Evolutionary conservation across 2,797 vertebrate genomes (phyloP).

Genomic region (Microchirus variegatus): DNA sequence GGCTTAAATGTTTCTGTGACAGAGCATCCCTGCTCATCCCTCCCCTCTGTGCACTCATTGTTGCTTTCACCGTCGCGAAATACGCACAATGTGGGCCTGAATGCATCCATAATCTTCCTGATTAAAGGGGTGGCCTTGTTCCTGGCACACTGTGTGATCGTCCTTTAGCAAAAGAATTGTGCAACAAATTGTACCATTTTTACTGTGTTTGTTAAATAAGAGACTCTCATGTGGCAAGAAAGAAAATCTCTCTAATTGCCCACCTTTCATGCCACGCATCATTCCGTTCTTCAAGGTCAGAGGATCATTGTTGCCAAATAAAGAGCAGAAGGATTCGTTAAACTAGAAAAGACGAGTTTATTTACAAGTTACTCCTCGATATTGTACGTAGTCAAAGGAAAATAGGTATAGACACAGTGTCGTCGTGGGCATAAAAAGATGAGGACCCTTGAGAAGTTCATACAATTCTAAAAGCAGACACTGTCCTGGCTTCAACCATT

Average conservation of each 20-base stretch:
- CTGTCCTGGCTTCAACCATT: background rate
- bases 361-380: slow-evolving; percentile 22
- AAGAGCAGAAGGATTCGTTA: slow-evolving; percentile 36
- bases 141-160: slow-evolving; percentile 32
- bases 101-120: slow-evolving; percentile 48
- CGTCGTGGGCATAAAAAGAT: slow-evolving; percentile 14
- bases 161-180: slow-evolving; percentile 47
- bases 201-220: slow-evolving; percentile 59
- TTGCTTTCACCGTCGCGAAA: slow-evolving; percentile 41
- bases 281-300: slow-evolving; percentile 63
- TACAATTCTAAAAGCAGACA: slow-evolving; percentile 11
- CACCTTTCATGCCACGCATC: slow-evolving; percentile 50
- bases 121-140: slow-evolving; percentile 62
- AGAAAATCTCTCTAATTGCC: slow-evolving; percentile 51
- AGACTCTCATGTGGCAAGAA: slow-evolving; percentile 38
- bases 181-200: slow-evolving; percentile 47
- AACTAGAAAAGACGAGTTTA: slow-evolving; percentile 18
- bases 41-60: slow-evolving; percentile 28
- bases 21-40: slow-evolving; percentile 10
- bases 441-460: slow-evolving; percentile 5
- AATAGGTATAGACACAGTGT: background rate
- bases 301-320: slow-evolving; percentile 50
- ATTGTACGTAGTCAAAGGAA: slow-evolving; percentile 15
- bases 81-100: slow-evolving; percentile 45
- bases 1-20: slow-evolving; percentile 5